These are phyloP conservation scores for Trissolcus basalis DNA, from an alignment of 1,140 invertebrate species.

Conservation along the genomic window DNA sequence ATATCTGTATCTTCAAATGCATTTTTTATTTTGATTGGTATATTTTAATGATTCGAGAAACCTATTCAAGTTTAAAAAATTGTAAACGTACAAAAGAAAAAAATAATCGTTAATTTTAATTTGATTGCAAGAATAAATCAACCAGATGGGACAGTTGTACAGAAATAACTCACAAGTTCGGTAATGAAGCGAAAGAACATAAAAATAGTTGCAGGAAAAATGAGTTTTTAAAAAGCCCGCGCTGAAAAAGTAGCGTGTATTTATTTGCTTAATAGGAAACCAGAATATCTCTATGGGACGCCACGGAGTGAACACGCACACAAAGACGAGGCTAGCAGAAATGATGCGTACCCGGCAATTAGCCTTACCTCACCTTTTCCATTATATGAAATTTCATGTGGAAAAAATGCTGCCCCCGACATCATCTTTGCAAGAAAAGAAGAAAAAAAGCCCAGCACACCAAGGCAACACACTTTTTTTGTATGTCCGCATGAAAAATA, in stretches of 20 bases:
- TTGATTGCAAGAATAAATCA: too few species aligned
- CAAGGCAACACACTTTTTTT: conserved; percentile 20
- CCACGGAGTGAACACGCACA: conserved; percentile 8
- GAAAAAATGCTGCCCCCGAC: conserved; percentile 43
- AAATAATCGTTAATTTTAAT: too few species aligned
- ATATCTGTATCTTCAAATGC: too few species aligned
- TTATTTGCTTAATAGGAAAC: conserved; percentile 10
- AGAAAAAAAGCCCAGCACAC: background rate
- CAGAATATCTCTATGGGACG: conserved; percentile 46
- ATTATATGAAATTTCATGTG: conserved; percentile 45
- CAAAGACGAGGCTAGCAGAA: conserved; percentile 19
- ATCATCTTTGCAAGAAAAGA: conserved; percentile 24
- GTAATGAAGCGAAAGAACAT: background rate
- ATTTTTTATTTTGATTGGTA: too few species aligned
- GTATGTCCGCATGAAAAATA: conserved; percentile 2
- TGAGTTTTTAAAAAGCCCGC: too few species aligned
- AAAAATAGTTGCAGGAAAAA: background rate
- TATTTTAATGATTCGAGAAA: too few species aligned
- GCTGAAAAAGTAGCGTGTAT: background rate
- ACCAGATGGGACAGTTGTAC: too few species aligned
- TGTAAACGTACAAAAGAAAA: too few species aligned
- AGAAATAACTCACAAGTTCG: too few species aligned
- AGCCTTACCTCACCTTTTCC: conserved; percentile 49
- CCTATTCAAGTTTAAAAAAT: too few species aligned
- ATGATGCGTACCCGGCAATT: conserved; percentile 50